Evolutionary conservation across 2,888 invertebrate species (phyloP), one percentile per base, ranked within the genome.

Genomic region (Nephrotoma flavescens): DNA sequence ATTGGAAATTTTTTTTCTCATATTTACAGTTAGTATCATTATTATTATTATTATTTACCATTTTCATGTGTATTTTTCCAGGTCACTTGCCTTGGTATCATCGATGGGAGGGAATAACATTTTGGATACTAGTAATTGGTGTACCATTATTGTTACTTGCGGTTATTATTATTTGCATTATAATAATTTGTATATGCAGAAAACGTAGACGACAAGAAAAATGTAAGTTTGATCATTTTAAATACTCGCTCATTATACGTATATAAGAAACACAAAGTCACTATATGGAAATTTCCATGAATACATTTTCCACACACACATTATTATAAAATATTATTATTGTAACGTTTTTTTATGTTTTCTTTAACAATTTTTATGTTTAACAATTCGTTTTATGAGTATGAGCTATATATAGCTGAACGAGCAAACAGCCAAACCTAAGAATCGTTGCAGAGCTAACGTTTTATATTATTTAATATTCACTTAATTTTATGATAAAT

Each of bases 101-200:
- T 89, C 93, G 93, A 87, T 93, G 95, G 88, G 96, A 96, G 89
- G 95, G 95, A 89, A 96, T 97, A 89, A 95, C 96, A 89, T 92
- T 96, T 87, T 93, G 97, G 89, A 95, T 97, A 88, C 93, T 96
- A 88, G 93, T 95, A 86, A 94, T 95, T 87, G 93, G 94, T 85
- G 94, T 97, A 6, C 93, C 94, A 86, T 94, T 94, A 71, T 93
- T 95, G 88, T 92, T 96, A 88, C 92, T 93, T 88, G 94, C 95
- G 85, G 95, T 97, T 88, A 94, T 97, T 89, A 95, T 96, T 89
- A 93, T 97, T 87, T 96, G 97, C 92, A 95, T 96, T 91, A 95
- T 96, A 90, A 96, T 97, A 90, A 95, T 96, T 91, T 95, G 97
- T 91, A 94, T 97, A 89, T 97, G 97, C 91, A 93, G 97, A 89